These are phyloP conservation scores for Drosophila erecta DNA, from an alignment of 1,140 invertebrate species.

Conservation along the genomic window DNA sequence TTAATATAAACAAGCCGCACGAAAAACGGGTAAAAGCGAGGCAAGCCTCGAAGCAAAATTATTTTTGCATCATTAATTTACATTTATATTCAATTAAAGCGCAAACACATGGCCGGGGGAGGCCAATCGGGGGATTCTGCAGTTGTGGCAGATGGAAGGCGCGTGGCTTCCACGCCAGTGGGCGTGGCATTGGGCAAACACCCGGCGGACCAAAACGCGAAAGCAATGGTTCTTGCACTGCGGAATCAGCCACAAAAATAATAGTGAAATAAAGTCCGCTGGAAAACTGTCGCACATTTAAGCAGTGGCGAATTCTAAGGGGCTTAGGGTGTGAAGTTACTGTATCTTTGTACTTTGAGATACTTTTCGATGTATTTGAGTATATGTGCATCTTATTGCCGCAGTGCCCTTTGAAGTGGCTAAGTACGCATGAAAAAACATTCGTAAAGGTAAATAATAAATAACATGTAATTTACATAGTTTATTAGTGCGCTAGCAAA, in stretches of 20 bases:
- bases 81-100: conserved; percentile 83
- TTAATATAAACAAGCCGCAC: conserved; percentile 51
- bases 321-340: too few species aligned
- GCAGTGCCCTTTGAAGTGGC: too few species aligned
- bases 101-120: conserved; percentile 64
- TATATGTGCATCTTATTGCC: too few species aligned
- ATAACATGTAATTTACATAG: too few species aligned
- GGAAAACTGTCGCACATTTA: background rate
- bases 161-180: conserved; percentile 44
- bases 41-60: conserved; percentile 78
- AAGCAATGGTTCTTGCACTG: conserved; percentile 1
- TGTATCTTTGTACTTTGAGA: background rate
- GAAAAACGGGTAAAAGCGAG: conserved; percentile 32
- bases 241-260: background rate
- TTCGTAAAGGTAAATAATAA: too few species aligned
- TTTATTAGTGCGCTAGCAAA: too few species aligned
- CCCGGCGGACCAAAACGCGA: conserved; percentile 2
- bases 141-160: conserved; percentile 37
- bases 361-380: too few species aligned
- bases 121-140: conserved; percentile 10
- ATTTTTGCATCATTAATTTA: conserved; percentile 83
- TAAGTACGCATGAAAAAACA: too few species aligned
- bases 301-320: background rate
- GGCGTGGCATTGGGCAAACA: conserved; percentile 39
- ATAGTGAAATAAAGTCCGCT: background rate